Base-by-base conservation (phyloP, 2,797 vertebrate genomes). In the Microchirus variegatus region DNA sequence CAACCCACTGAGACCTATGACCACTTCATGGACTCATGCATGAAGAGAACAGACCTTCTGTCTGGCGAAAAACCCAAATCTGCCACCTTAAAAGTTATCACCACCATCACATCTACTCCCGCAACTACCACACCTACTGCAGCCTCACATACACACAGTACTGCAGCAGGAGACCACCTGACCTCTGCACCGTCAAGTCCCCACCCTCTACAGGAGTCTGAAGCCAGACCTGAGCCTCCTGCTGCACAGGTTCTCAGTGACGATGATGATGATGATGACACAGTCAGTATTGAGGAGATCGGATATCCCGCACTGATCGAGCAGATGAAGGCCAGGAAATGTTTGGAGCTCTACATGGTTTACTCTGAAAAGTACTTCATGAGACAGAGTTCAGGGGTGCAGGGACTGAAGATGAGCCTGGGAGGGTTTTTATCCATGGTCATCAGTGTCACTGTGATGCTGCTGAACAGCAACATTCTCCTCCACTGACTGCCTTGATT, bases 261-360 rank as follows among this genome's bases (percentile, higher is more conserved):
- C n/a, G n/a, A 86, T 14, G 36, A 40, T 2, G 52, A 38, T 2
- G 53, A 73, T 1, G 83, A 77, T 2, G 78, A 87, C 0, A 85
- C 80, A 5, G 90, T 91, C 48, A 90, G 88, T 69, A 87, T 93
- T 15, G n/a, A 80, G 43, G 90, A 92, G 60, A 91, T 92, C 3
- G 91, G 87, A 10, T 93, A 91, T 54, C 92, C 92, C 0, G 90
- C 87, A 12, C 81, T 92, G 48, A 89, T 91, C 3, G 51, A 83
- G 16, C 91, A 93, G 83, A 16, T 91, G 57, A 92, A 90, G 59
- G 64, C 62, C 36, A 84, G 58, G 59, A 90, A 68, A 42, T 93
- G 92, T 49, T 44, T 90, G 14, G 82, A 89, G 70, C 53, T 77
- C 26, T 94, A 90, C 76, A 71, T 92, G 16, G 71, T 46, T 44